These are phyloP conservation scores for Atethmia centrago DNA, from an alignment of 2,888 invertebrate species.

Conservation along the genomic window DNA sequence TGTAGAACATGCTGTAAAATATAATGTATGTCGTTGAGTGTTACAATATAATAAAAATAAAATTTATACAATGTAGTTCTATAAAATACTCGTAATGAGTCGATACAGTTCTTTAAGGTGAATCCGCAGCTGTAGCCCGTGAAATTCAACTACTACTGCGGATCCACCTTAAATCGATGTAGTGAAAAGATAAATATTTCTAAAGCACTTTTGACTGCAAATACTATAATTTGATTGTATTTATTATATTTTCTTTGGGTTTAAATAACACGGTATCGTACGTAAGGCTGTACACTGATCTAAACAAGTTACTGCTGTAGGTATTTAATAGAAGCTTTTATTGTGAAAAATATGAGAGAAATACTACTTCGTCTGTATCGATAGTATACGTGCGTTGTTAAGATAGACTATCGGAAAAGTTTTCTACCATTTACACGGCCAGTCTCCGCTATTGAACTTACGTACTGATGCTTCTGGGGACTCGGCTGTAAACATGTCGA, in stretches of 20 bases:
- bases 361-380: slow-evolving; percentile 21
- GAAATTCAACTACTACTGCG: too few species aligned
- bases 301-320: slow-evolving; percentile 24
- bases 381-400: slow-evolving; percentile 33
- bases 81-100: slow-evolving; percentile 41
- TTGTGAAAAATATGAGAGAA: slow-evolving; percentile 34
- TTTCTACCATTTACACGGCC: slow-evolving; percentile 5
- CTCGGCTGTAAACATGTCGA: slow-evolving; percentile 30
- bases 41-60: slow-evolving; percentile 48
- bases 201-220: slow-evolving; percentile 50
- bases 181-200: slow-evolving; percentile 33
- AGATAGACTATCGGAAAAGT: slow-evolving; percentile 8
- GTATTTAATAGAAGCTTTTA: slow-evolving; percentile 35
- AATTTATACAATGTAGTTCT: slow-evolving; percentile 46
- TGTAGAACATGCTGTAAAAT: slow-evolving; percentile 51
- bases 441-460: slow-evolving; percentile 17
- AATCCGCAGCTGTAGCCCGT: too few species aligned
- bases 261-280: slow-evolving; percentile 25
- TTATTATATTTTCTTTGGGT: slow-evolving; percentile 24
- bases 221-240: slow-evolving; percentile 18
- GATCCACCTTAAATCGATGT: slow-evolving; percentile 29
- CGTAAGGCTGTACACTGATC: slow-evolving; percentile 34
- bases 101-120: slow-evolving; percentile 19
- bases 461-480: slow-evolving; percentile 27
- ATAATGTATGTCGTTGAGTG: slow-evolving; percentile 45